Base-by-base conservation (phyloP, 2,797 vertebrate genomes). In the Podargus strigoides region DNA sequence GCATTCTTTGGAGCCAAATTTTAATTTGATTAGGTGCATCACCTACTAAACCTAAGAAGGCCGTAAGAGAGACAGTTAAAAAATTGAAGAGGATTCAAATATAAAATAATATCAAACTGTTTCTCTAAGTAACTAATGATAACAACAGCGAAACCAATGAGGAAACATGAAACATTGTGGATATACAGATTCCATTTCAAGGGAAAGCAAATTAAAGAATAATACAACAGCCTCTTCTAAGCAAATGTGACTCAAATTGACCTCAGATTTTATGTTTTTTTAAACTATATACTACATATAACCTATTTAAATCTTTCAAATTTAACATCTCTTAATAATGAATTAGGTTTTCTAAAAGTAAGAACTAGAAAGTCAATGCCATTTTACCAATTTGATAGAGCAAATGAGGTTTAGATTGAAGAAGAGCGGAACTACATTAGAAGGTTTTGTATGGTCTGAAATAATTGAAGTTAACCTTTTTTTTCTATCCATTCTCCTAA, bases 401-500 rank as follows among this genome's bases (percentile, higher is more conserved):
- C 4, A 79, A 86, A 94, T 13, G 4, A 23, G 47, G 12, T 46
- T 89, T 72, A 77, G 30, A 23, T 85, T 42, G 11, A 93, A 68
- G 23, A 93, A 92, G 21, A 87, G 36, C 7, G 2, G 18, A 42
- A 14, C 7, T 74, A 28, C 32, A 46, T 9, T 64, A 81, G 77
- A 30, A 81, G 50, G 27, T 46, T 64, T 89, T 59, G 14, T 44
- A 46, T n/a, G 30, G 14, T 90, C 56, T 70, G 58, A 94, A 87
- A 69, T 37, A 86, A 13, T 16, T 50, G 2, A 85, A 39, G 39
- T 46, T 87, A 81, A 17, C 26, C 66, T 82, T 77, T 46, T 91
- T 89, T 91, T 95, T 89, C 49, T 49, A 62, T 90, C 52, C 10
- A 53, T 92, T 94, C 58, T 89, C 17, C 64, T 78, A 89, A 87